Conservation (phyloP, 2,888 invertebrate genomes). For the Pammene aurita region DNA sequence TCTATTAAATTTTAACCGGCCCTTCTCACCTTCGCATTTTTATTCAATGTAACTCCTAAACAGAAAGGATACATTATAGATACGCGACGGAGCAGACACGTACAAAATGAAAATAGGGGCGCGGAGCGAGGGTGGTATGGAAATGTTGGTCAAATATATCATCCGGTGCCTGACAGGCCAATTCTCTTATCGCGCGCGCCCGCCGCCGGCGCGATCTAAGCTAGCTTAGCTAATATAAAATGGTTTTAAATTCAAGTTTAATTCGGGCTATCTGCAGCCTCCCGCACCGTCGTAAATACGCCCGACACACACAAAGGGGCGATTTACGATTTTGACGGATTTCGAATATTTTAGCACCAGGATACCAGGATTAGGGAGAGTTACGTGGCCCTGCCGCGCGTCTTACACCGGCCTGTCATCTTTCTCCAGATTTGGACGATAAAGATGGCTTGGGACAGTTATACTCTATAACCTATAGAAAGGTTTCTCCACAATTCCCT, state of each 20-base stretch:
- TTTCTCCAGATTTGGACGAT: constrained; percentile 39
- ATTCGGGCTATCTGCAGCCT: constrained; percentile 81
- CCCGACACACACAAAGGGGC: constrained; percentile 75
- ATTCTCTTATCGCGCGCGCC: constrained; percentile 91
- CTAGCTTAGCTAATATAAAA: constrained; percentile 84
- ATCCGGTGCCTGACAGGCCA: constrained; percentile 94
- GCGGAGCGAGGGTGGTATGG: constrained; percentile 83
- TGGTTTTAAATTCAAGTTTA: constrained; percentile 84
- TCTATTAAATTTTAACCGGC: constrained; percentile 73
- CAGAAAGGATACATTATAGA: constrained; percentile 80
- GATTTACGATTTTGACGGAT: constrained; percentile 82
- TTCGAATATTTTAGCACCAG: constrained; percentile 74
- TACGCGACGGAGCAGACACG: constrained; percentile 79
- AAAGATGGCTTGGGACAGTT: constrained; percentile 30
- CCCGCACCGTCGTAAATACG: constrained; percentile 69
- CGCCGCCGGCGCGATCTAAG: constrained; percentile 83
- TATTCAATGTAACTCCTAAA: constrained; percentile 78
- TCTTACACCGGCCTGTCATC: constrained; percentile 36
- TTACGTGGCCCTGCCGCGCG: constrained; percentile 49
- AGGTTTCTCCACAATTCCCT: constrained; percentile 12
- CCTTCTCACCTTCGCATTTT: constrained; percentile 71
- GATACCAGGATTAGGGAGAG: constrained; percentile 61
- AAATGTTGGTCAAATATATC: constrained; percentile 96
- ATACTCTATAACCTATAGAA: constrained; percentile 19
- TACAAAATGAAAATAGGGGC: constrained; percentile 83